Evolutionary conservation across 2,113 vertebrate genomes (phyloP), one percentile per base, ranked within the genome.

Genomic region (Platysternon megacephalum): DNA sequence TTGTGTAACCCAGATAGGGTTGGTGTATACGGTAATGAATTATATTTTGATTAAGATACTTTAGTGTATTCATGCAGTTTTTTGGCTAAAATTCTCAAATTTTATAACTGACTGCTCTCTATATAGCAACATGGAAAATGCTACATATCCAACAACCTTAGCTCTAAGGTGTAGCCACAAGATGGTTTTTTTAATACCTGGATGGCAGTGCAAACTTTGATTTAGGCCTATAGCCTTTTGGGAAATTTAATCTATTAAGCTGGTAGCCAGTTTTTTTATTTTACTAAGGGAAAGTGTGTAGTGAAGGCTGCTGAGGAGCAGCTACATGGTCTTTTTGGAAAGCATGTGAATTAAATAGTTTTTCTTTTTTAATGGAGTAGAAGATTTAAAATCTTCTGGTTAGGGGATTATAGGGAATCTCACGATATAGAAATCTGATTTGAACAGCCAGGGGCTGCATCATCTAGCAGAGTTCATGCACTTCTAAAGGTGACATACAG

Each of bases 401-500:
- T 74, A 65, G 51, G 5, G 6, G 4, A 7, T 1, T 0, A 8
- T 26, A 79, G 51, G 16, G 39, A 58, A 21, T 2, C 42, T 2
- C 28, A 4, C 42, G 48, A 7, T 48, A 26, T 0, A 0, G 13
- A 29, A 7, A 58, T 35, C 4, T 91, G 28, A 9, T 8, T 2
- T 0, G 0, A 17, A 4, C 17, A 4, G 16, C 11, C 16, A 0
- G 0, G 2, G 4, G 35, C 24, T 93, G 26, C 14, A 17, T 39
- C 29, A 32, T 1, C 1, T 1, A 1, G 21, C 39, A 55, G 21
- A 74, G 39, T 21, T 39, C 19, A 11, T 42, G 14, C 0, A 10
- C 65, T 46, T 2, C 4, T 11, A 22, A n/a, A 42, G 5, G 29
- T 26, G 2, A 84, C n/a, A 29, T 0, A 0, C 86, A 2, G 2